Base-by-base conservation (phyloP, 2,888 invertebrate genomes). In the Drosophila glabriapex region DNA sequence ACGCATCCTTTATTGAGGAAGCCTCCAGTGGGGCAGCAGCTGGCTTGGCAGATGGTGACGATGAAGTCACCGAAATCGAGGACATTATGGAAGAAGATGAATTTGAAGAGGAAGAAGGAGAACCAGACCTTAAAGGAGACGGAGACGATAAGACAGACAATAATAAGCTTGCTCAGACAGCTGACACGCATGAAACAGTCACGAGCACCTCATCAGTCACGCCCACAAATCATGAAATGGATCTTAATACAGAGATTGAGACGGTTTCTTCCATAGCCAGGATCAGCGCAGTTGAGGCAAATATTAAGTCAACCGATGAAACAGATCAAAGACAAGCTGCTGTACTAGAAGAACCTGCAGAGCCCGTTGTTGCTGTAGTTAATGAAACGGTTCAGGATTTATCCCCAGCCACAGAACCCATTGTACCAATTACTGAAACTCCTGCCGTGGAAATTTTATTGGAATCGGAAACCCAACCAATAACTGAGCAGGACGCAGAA, bases 1-100 rank as follows among this genome's bases (percentile, higher is more conserved):
- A 91, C 9, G 87, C 91, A 3, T 85, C 85, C 85, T 92, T 84
- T 73, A 91, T 86, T 76, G 92, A 88, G 31, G 90, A 92, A 6
- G 92, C 82, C 66, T 84, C 91, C 3, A 87, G 91, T 49, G 80
- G 79, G 3, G 70, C 76, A 14, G 67, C 76, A 10, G 78, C 25
- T 4, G 71, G 31, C 2, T 46, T 71, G 25, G 63, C 29, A 25
- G 85, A 90, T 53, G 86, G 85, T 41, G 91, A 91, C 25, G 83
- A 81, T 2, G 82, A 83, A 28, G 69, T 65, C 28, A 89, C 89
- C 4, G 90, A 88, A 60, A 88, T 84, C 29, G 90, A 92, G 31
- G 85, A 82, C 33, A 80, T 87, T 19, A 74, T 78, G 35, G 85
- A 84, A 60, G 85, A 83, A 58, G 74, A 75, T 6, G 82, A 83